phyloP scores from a whole-genome alignment of 2,113 vertebrate genomes.

The Rhagologus leucostigma region DNA sequence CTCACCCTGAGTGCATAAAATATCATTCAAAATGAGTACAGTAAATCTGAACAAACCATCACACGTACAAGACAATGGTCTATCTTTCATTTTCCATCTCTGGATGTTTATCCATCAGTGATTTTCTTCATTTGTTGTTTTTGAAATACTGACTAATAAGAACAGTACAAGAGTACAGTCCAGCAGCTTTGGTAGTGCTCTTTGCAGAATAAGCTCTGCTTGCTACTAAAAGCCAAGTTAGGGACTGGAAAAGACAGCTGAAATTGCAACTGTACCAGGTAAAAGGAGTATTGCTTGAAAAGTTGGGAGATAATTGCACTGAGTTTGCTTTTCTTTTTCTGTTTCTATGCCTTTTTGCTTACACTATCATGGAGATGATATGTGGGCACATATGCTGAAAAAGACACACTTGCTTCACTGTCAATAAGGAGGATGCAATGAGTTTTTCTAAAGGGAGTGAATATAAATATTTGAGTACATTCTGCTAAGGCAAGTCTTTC shows the following conservation, averaged over 20 bases:
- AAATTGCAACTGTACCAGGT: background rate
- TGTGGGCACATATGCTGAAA: background rate
- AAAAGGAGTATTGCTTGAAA: background rate
- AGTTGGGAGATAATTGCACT: background rate
- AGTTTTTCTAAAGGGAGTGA: background rate
- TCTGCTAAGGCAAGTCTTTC: background rate
- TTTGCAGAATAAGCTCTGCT: background rate
- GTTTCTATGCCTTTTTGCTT: background rate
- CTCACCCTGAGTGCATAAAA: background rate
- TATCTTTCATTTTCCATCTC: background rate
- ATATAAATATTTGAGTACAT: background rate
- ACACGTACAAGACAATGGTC: accelerated
- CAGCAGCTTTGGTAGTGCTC: background rate
- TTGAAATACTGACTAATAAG: background rate
- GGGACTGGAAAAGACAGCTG: background rate
- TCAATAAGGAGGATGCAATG: background rate
- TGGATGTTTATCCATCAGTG: background rate
- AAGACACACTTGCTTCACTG: background rate
- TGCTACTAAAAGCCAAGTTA: background rate
- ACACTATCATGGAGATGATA: background rate
- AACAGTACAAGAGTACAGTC: background rate
- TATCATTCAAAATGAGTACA: background rate
- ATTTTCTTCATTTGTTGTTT: background rate
- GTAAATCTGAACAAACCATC: background rate
- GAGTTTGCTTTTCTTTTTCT: background rate